These are phyloP conservation scores for Colletes latitarsis DNA, from an alignment of 1,140 invertebrate genomes.

Conservation along the genomic window DNA sequence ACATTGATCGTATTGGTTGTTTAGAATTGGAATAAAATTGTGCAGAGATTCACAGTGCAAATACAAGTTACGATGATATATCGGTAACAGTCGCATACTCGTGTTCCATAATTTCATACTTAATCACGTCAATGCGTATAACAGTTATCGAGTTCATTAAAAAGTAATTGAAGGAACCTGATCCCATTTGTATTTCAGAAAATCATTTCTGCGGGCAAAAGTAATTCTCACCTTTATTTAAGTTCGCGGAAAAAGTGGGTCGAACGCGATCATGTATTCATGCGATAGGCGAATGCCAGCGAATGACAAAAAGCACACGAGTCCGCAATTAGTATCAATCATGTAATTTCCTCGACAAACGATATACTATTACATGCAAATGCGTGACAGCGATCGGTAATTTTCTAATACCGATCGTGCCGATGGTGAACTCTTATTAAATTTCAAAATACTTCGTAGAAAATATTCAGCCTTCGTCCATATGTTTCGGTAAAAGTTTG, in stretches of 20 bases:
- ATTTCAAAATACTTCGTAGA: neutral
- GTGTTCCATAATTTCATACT: conserved; percentile 8
- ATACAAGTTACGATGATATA: neutral
- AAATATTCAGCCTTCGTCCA: neutral
- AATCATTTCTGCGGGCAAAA: neutral
- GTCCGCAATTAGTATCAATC: conserved; percentile 31
- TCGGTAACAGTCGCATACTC: conserved; percentile 9
- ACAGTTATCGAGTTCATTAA: neutral
- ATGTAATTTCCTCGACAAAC: neutral
- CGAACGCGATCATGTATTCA: neutral
- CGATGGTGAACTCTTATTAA: no score
- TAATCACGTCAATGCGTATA: neutral
- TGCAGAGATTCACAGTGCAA: no score
- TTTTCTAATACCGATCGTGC: conserved; percentile 5
- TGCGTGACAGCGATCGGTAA: neutral
- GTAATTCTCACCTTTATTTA: neutral
- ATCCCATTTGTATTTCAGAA: neutral
- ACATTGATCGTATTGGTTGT: no score
- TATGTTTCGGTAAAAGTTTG: no score
- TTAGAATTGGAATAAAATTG: no score
- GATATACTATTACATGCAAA: conserved; percentile 30
- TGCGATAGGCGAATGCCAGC: neutral
- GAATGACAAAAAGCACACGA: neutral
- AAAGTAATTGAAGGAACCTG: neutral
- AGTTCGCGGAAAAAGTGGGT: neutral